These are phyloP conservation scores for Drosophila rubida DNA, from an alignment of 2,888 invertebrate genomes.

Conservation along the genomic window DNA sequence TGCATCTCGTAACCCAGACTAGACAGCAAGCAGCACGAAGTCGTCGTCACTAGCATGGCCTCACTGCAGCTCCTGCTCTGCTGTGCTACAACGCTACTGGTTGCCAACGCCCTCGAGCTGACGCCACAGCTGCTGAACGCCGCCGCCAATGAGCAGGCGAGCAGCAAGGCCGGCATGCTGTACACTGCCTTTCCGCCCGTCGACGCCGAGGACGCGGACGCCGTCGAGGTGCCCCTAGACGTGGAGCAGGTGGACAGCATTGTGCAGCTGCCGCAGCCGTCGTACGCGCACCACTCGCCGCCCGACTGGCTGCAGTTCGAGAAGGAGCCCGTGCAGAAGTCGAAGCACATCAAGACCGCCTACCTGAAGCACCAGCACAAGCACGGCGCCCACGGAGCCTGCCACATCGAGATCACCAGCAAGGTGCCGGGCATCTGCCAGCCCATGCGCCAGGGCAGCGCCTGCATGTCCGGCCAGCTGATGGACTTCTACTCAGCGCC, in stretches of 20 bases:
- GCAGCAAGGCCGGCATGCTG: conserved; percentile 64
- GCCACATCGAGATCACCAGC: conserved; percentile 81
- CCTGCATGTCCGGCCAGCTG: conserved; percentile 83
- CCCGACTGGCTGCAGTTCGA: conserved; percentile 71
- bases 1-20: background rate
- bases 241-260: conserved; percentile 52
- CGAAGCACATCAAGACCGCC: conserved; percentile 44
- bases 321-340: conserved; percentile 63
- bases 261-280: conserved; percentile 31
- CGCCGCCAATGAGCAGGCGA: conserved; percentile 50
- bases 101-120: conserved; percentile 69
- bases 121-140: conserved; percentile 65
- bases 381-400: conserved; percentile 53
- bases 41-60: conserved; percentile 62
- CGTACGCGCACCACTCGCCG: conserved; percentile 55
- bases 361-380: conserved; percentile 58
- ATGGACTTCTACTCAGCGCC: conserved; percentile 76
- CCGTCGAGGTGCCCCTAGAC: conserved; percentile 69
- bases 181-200: conserved; percentile 64
- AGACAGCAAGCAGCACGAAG: background rate
- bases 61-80: conserved; percentile 64
- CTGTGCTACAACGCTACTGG: conserved; percentile 59
- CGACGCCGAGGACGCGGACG: conserved; percentile 61
- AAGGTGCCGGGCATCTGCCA: conserved; percentile 81
- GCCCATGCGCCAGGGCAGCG: conserved; percentile 77